Conservation (phyloP, 2,888 invertebrate genomes). For the Lithophane semibrunnea region DNA sequence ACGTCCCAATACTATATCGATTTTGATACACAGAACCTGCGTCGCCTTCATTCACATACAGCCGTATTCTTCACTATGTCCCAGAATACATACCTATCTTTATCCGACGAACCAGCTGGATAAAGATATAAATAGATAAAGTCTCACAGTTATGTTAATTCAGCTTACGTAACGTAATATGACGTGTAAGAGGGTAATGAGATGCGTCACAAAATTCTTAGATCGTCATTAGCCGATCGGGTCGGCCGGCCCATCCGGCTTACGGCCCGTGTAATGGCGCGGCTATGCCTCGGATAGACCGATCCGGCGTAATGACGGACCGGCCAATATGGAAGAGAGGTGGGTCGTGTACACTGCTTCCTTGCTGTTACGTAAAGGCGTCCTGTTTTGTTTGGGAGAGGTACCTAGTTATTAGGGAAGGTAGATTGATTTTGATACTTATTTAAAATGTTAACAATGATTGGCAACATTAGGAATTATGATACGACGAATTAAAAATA, state of each 20-base stretch:
- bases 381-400: background rate
- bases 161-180: conserved; percentile 60
- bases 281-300: conserved; percentile 74
- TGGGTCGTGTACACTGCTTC: conserved; percentile 69
- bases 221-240: conserved; percentile 79
- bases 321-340: conserved; percentile 81
- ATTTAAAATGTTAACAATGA: no score
- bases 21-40: conserved; percentile 12
- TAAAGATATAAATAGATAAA: conserved; percentile 68
- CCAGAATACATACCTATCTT: conserved; percentile 35
- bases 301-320: conserved; percentile 78
- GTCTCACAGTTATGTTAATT: conserved; percentile 60
- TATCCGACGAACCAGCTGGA: conserved; percentile 44
- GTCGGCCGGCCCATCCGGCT: conserved; percentile 68
- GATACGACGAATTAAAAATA: no score
- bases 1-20: conserved; percentile 8
- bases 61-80: conserved; percentile 45
- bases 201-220: conserved; percentile 79
- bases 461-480: no score
- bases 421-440: no score
- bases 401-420: no score
- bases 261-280: conserved; percentile 73
- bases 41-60: conserved; percentile 12
- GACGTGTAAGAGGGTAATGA: conserved; percentile 70
- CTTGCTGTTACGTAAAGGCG: conserved; percentile 54